A percentile compares a stretch with the other conserved stretches of the same genome.
These are phyloP conservation scores for Oreochromis niloticus DNA, from an alignment of 2,113 vertebrate species.

Conservation along the genomic window DNA sequence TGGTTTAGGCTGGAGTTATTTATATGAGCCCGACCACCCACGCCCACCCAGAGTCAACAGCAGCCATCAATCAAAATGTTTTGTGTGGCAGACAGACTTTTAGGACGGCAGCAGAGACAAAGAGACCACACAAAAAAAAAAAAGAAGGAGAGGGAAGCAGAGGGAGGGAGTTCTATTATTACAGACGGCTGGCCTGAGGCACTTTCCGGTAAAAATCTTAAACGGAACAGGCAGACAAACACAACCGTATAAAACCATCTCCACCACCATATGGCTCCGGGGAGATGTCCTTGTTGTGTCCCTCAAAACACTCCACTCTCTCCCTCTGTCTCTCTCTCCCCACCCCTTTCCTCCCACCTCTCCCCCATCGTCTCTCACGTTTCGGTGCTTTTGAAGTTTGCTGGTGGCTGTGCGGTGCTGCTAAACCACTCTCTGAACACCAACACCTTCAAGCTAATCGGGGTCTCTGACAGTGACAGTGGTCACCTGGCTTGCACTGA, in stretches of 20 bases:
- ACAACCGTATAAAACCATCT: slow-evolving; percentile 43
- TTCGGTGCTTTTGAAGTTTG: slow-evolving; percentile 24
- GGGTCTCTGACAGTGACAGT: background rate
- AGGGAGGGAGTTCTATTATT: slow-evolving; percentile 20
- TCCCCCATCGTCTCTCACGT: background rate
- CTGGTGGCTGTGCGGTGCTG: background rate
- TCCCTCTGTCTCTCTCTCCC: too few relatives aligned
- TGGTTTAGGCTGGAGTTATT: background rate
- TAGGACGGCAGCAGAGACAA: background rate
- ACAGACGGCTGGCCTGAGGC: slow-evolving; percentile 28
- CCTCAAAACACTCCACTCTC: background rate
- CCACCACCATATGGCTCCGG: slow-evolving; percentile 45
- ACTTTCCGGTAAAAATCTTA: slow-evolving; percentile 21
- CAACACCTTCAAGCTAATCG: slow-evolving; percentile 35
- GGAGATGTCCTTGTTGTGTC: slow-evolving; percentile 63
- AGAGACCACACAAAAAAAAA: background rate
- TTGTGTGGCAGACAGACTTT: background rate
- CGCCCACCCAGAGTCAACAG: background rate
- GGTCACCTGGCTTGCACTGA: slow-evolving; percentile 56
- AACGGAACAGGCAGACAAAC: slow-evolving; percentile 52
- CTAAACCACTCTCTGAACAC: slow-evolving; percentile 14
- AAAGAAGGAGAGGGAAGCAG: background rate
- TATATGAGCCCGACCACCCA: background rate
- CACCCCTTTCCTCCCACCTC: background rate
- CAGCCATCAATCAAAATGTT: slow-evolving; percentile 38